Conservation (phyloP, 2,797 vertebrate species). For the Enteromius radiatus region DNA sequence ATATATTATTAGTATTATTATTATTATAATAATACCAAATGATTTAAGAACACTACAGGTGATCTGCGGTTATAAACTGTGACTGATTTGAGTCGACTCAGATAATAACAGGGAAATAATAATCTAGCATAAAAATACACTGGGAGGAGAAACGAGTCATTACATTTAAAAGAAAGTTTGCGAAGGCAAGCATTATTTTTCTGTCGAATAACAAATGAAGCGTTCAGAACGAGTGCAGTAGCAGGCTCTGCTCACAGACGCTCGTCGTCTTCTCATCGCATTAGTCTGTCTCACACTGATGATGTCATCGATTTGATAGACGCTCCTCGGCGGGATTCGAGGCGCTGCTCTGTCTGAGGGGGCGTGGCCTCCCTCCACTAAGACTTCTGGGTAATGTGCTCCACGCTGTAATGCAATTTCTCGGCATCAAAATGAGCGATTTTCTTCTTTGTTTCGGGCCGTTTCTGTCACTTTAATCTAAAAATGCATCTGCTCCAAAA, state of each 20-base stretch:
- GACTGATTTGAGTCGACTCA: no score
- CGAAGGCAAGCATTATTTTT: neutral
- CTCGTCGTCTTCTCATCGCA: conserved; percentile 7
- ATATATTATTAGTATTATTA: no score
- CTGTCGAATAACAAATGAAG: neutral
- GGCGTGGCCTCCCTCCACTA: conserved; percentile 27
- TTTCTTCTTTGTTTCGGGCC: conserved; percentile 70
- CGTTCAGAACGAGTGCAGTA: neutral
- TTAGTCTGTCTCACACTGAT: conserved; percentile 46
- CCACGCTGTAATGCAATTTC: conserved; percentile 73
- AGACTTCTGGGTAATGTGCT: conserved; percentile 54
- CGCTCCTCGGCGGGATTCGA: conserved; percentile 41
- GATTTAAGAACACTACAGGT: no score
- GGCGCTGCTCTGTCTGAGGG: conserved; percentile 57
- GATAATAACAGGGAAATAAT: no score
- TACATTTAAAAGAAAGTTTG: neutral
- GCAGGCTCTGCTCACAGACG: conserved; percentile 21
- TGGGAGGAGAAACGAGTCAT: neutral
- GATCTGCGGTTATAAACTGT: no score
- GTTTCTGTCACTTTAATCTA: conserved; percentile 76
- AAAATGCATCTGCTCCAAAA: conserved; percentile 69
- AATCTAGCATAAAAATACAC: neutral
- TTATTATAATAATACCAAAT: no score
- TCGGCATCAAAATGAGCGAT: conserved; percentile 67
- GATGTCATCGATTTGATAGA: conserved; percentile 58